Evolutionary conservation across 1,140 invertebrate genomes (phyloP), one percentile per base, ranked within the genome.

Genomic region (Nixonia krombeini): DNA sequence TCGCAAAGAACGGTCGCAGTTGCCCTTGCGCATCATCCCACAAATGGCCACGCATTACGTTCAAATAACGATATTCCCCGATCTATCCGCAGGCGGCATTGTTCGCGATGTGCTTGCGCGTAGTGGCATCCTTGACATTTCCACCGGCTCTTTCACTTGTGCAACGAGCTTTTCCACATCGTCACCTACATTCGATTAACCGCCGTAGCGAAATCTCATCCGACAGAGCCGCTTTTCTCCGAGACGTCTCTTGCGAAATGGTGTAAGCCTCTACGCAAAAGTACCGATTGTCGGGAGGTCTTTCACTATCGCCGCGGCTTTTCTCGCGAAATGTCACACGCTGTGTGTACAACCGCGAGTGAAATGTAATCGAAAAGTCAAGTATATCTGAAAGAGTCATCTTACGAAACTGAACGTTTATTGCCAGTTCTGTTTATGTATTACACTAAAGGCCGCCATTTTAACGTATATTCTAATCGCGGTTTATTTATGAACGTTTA

Each of bases 81-180:
- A 40, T 16, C 5, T 28, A 63, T 68, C 63, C 63, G 46, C 33
- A 38, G 28, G 37, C 56, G 44, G 62, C 69, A 73, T 76, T 74
- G 72, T 74, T 49, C 49, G 33, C 50, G 50, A 38, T 38, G 45
- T 53, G 38, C 50, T 59, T 56, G 42, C 59, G 51, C 73, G 64
- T 66, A 55, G 73, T 78, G 72, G 72, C 75, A 83, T 82, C 81
- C 80, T 82, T 83, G 80, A 83, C 80, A 82, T 83, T 83, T 83
- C 59, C 65, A 41, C 28, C 46, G 12, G 53, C 71, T 81, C 78
- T 83, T 79, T 82, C 81, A 75, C 80, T 82, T 80, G 73, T 80
- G 76, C 78, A 82, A 80, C 52, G 66, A 69, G 63, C 56, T 65
- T 73, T 62, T 52, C 66, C 65, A 67, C 69, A 69, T 78, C 71